Evolutionary conservation across 2,797 vertebrate species (phyloP).

Genomic region (Coranthus polyacanthus): DNA sequence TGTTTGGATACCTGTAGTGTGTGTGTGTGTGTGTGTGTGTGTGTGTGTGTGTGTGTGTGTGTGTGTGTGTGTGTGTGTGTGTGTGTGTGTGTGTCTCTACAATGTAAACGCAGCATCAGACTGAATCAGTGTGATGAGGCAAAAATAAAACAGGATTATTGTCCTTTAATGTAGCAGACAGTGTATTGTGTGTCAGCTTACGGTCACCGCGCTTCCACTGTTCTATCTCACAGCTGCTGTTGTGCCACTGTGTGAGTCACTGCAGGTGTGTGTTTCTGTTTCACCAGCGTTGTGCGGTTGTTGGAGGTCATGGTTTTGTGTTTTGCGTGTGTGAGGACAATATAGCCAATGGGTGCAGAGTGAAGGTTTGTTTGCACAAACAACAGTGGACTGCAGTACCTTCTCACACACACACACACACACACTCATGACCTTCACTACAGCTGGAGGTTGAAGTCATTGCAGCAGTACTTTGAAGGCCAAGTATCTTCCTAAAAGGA

Average conservation of each 20-base stretch:
- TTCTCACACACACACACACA: too few relatives aligned
- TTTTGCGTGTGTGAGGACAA: conserved; percentile 20
- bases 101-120: conserved; percentile 12
- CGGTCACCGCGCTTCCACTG: background rate
- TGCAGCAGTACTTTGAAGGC: too few relatives aligned
- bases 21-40: too few relatives aligned
- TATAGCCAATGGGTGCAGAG: background rate
- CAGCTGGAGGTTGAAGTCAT: too few relatives aligned
- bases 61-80: background rate
- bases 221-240: conserved; percentile 5
- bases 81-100: background rate
- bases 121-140: conserved; percentile 35
- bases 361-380: too few relatives aligned
- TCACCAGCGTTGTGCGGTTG: conserved; percentile 1
- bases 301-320: background rate
- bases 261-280: conserved; percentile 12
- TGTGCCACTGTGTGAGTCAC: conserved; percentile 16
- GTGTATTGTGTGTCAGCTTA: conserved; percentile 29
- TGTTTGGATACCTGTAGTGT: too few relatives aligned
- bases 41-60: background rate
- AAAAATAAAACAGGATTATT: conserved; percentile 21
- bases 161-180: conserved; percentile 29
- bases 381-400: too few relatives aligned
- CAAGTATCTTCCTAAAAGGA: too few relatives aligned
- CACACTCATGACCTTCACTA: too few relatives aligned